A percentile compares a stretch with the other conserved stretches of the same genome.
These are phyloP conservation scores for Esperia sulphurella DNA, from an alignment of 2,888 invertebrate species.

Conservation along the genomic window DNA sequence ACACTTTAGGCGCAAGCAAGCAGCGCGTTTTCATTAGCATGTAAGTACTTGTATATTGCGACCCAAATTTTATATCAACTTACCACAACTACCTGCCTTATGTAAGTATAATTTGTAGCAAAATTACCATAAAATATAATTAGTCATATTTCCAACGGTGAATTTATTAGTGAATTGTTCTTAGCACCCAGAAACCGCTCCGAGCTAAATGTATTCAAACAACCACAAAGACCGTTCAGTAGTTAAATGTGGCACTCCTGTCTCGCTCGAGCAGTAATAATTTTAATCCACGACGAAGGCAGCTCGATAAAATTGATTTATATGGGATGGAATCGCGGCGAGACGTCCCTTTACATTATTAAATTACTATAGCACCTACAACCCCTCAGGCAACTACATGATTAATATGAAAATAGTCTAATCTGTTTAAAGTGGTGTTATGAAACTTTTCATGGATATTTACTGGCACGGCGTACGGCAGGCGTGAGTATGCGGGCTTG, in stretches of 20 bases:
- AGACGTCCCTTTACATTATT: slow-evolving; percentile 57
- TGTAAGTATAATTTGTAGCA: too few relatives aligned
- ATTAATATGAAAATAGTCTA: slow-evolving; percentile 64
- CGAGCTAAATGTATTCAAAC: slow-evolving; percentile 4
- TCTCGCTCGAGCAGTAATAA: slow-evolving; percentile 38
- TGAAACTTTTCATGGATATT: slow-evolving; percentile 66
- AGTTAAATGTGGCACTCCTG: slow-evolving; percentile 26
- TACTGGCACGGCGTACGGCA: slow-evolving; percentile 35
- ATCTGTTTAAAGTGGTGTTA: slow-evolving; percentile 64
- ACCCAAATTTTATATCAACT: too few relatives aligned
- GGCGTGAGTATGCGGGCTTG: slow-evolving; percentile 48
- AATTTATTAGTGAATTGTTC: neutral
- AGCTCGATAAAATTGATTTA: slow-evolving; percentile 63
- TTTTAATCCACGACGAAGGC: slow-evolving; percentile 47
- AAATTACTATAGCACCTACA: slow-evolving; percentile 47
- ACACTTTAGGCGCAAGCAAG: too few relatives aligned
- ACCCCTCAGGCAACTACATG: slow-evolving; percentile 43
- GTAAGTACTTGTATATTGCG: too few relatives aligned
- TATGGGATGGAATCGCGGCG: slow-evolving; percentile 44
- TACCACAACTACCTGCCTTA: too few relatives aligned
- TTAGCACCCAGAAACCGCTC: neutral
- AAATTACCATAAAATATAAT: too few relatives aligned
- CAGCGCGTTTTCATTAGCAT: too few relatives aligned
- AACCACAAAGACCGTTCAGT: slow-evolving; percentile 7
- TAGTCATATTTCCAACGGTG: too few relatives aligned